Evolutionary conservation across 2,113 vertebrate species (phyloP), one percentile per base, ranked within the genome.

Genomic region (Nematolebias whitei): DNA sequence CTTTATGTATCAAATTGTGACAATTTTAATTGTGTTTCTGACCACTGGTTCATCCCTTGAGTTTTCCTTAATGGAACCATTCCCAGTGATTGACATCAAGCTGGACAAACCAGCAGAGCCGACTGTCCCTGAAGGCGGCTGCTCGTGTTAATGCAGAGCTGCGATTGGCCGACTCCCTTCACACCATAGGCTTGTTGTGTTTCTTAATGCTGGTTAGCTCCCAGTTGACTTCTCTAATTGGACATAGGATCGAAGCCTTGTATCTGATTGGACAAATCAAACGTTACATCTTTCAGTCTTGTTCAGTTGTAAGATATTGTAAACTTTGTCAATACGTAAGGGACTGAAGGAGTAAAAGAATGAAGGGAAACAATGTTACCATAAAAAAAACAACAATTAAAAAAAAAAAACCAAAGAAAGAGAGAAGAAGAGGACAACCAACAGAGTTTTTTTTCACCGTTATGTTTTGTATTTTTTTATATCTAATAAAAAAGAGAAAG

Each of bases 391-490:
- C 68, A 51, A 75, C 65, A 74, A 60, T 69, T 68, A 76, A 73
- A 32, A 73, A 70, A 58, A 71, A 74, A 84, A 71, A 63, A 64
- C 64, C 72, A 35, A 61, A 58, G 80, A 84, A 76, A 64, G 56
- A 24, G 70, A 63, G 65, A 66, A 64, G 71, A 83, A 73, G 32
- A 26, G 74, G 68, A 85, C 47, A 73, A 84, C 76, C 63, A 83
- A 77, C 22, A 22, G 65, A 87, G 71, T 91, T 91, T 86, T 90
- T n/a, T 90, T 91, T 89, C 63, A 84, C 86, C 87, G 82, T 91
- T 91, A 88, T 90, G 88, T 91, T 91, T 91, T 91, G 88, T 91
- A 91, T 90, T 91, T 91, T 91, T 91, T 91, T 88, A 90, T 88
- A 89, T 86, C 32, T 35, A 90, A 89, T 88, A 89, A 89, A 87